These are phyloP conservation scores for Eospalax fontanierii DNA, from an alignment of 2,797 vertebrate genomes.

Conservation along the genomic window DNA sequence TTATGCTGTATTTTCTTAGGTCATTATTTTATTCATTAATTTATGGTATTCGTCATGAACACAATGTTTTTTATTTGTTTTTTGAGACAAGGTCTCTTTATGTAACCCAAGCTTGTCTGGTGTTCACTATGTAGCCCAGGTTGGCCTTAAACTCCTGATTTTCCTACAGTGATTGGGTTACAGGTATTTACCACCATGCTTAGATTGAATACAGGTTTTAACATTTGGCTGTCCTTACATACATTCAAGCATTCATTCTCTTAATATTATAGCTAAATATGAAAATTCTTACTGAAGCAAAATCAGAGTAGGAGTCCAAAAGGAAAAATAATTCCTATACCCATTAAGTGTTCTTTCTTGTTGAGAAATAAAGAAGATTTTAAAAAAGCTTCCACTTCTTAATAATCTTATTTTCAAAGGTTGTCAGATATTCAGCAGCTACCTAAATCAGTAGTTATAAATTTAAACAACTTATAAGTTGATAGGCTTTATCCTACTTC, in stretches of 20 bases:
- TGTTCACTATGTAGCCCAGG: not conserved
- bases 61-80: not conserved
- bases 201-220: conserved; percentile 46
- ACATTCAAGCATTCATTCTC: conserved; percentile 55
- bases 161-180: not conserved
- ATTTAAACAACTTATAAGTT: conserved; percentile 48
- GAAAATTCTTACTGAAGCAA: conserved; percentile 64
- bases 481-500: conserved; percentile 40
- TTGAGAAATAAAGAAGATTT: conserved; percentile 34
- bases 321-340: conserved; percentile 57
- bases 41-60: conserved; percentile 15
- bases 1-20: conserved; percentile 53
- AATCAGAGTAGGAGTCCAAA: conserved; percentile 56
- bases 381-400: conserved; percentile 19
- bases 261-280: conserved; percentile 66
- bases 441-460: conserved; percentile 49
- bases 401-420: conserved; percentile 40
- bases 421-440: conserved; percentile 6
- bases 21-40: conserved; percentile 69
- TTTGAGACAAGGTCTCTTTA: not conserved
- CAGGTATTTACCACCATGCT: not conserved
- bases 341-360: conserved; percentile 51
- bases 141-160: not conserved
- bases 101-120: not conserved
- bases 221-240: conserved; percentile 63